A percentile compares a stretch with the other conserved stretches of the same genome.
Evolutionary conservation across 2,888 invertebrate genomes (phyloP).

Genomic region (Xestoiulus laeticollis): DNA sequence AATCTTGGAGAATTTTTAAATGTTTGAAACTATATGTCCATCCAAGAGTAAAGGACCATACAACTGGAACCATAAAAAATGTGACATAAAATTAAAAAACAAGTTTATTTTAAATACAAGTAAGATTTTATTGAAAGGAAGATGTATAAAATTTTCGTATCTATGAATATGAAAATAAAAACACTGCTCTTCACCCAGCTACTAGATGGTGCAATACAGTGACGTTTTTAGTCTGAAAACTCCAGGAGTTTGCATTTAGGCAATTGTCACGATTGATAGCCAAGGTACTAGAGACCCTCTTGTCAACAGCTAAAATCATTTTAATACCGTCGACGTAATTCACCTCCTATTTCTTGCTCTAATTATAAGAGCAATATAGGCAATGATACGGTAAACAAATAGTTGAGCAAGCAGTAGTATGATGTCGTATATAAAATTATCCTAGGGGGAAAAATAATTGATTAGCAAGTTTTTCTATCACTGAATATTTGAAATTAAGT

Average conservation of each 20-base stretch:
- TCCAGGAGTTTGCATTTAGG: background rate
- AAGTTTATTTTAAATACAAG: background rate
- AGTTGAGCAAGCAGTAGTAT: conserved; percentile 44
- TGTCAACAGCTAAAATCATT: background rate
- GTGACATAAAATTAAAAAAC: background rate
- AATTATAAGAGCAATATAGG: conserved; percentile 49
- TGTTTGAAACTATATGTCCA: too few relatives aligned
- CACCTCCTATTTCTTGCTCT: conserved; percentile 47
- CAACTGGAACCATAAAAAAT: too few relatives aligned
- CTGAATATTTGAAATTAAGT: background rate
- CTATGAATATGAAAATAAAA: conserved; percentile 9
- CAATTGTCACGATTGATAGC: background rate
- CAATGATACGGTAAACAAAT: conserved; percentile 48
- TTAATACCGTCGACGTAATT: background rate
- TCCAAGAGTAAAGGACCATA: too few relatives aligned
- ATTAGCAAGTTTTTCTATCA: background rate
- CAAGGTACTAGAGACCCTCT: background rate
- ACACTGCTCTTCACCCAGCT: background rate
- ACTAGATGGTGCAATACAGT: background rate
- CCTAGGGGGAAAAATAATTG: conserved; percentile 2
- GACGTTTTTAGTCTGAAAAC: background rate
- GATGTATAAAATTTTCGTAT: background rate
- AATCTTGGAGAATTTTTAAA: too few relatives aligned
- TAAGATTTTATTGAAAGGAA: background rate
- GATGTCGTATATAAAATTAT: conserved; percentile 48